These are phyloP conservation scores for Melangyna quadrimaculata DNA, from an alignment of 2,888 invertebrate species.

Conservation along the genomic window DNA sequence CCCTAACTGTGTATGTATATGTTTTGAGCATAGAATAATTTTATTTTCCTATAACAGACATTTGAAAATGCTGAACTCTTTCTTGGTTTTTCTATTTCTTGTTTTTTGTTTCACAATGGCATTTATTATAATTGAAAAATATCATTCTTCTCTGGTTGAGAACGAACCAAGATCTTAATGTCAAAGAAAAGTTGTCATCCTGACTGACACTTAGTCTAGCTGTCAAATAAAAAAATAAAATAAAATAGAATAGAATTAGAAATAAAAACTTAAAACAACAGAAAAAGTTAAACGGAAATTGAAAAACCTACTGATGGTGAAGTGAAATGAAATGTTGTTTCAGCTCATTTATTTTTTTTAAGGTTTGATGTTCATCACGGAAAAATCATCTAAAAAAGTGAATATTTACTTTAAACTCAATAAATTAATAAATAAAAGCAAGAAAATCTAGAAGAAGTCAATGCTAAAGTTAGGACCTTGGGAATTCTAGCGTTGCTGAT, in stretches of 20 bases:
- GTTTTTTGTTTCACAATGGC: slow-evolving; percentile 35
- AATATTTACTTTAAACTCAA: no score
- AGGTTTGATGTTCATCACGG: not conserved
- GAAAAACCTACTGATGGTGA: not conserved
- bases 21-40: slow-evolving; percentile 31
- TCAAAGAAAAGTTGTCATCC: slow-evolving; percentile 64
- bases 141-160: slow-evolving; percentile 50
- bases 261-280: not conserved
- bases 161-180: slow-evolving; percentile 46
- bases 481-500: no score
- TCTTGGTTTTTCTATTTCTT: not conserved
- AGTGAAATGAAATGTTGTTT: not conserved
- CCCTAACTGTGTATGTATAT: not conserved
- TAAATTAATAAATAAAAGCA: no score
- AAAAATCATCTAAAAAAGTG: no score
- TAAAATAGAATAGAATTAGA: not conserved
- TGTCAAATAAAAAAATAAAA: not conserved
- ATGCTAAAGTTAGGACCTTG: no score
- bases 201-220: slow-evolving; percentile 58
- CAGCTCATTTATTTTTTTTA: no score
- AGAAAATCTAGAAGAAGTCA: no score
- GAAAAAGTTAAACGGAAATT: not conserved
- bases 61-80: slow-evolving; percentile 50
- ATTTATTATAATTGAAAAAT: slow-evolving; percentile 70
- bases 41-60: not conserved